Evolutionary conservation across 2,888 invertebrate species (phyloP).

Genomic region (Nomada hirtipes): DNA sequence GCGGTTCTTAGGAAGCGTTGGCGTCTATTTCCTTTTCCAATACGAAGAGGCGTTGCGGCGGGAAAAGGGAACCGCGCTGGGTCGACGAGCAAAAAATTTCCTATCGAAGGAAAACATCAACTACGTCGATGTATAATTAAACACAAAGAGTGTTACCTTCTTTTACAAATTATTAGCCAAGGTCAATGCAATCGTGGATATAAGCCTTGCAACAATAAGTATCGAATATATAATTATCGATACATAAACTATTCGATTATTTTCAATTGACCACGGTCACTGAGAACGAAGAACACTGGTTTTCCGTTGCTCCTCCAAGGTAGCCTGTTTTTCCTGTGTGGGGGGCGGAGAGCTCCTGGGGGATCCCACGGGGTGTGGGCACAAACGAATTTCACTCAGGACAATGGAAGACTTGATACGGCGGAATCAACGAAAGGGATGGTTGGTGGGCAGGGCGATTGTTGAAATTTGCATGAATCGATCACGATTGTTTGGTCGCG

Average conservation of each 20-base stretch:
- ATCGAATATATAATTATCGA: background rate
- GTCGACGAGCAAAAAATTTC: background rate
- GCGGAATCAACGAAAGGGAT: slow-evolving; percentile 74
- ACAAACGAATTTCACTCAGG: slow-evolving; percentile 72
- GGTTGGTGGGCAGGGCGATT: slow-evolving; percentile 73
- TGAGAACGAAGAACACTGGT: slow-evolving; percentile 34
- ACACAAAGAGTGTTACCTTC: background rate
- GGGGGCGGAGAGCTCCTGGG: slow-evolving; percentile 64
- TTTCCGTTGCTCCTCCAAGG: slow-evolving; percentile 48
- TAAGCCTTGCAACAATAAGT: background rate
- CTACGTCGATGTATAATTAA: background rate
- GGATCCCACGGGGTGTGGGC: slow-evolving; percentile 47
- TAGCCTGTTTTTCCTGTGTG: slow-evolving; percentile 43
- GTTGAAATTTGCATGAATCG: slow-evolving; percentile 83
- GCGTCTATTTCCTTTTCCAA: slow-evolving; percentile 72
- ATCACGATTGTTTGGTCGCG: slow-evolving; percentile 82
- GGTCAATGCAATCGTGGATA: no score
- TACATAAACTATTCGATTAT: background rate
- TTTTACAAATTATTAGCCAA: no score
- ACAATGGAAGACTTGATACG: slow-evolving; percentile 80
- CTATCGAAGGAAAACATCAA: background rate
- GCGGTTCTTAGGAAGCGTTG: slow-evolving; percentile 69
- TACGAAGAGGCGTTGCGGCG: background rate
- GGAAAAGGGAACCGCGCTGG: background rate
- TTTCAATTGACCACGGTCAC: background rate